Percentiles rank a stretch among this genome's conserved stretches.
phyloP scores from a whole-genome alignment of 2,113 vertebrate species.

The Pomatostomus ruficeps region DNA sequence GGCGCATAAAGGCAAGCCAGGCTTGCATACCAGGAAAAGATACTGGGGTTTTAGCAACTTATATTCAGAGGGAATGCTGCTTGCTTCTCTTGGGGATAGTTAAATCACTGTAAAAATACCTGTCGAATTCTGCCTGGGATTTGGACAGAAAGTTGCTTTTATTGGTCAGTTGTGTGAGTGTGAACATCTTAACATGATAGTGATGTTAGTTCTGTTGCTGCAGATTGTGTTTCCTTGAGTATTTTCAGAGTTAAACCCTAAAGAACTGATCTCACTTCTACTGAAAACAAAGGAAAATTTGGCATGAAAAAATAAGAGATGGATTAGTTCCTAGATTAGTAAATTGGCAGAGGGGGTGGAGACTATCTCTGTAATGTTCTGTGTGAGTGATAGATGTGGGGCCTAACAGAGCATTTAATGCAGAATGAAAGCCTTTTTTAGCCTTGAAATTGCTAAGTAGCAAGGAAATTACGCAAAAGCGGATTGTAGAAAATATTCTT shows the following conservation, averaged over 20 bases:
- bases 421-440: slow-evolving; percentile 25
- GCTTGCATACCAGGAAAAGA: background rate
- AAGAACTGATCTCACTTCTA: background rate
- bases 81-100: background rate
- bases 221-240: background rate
- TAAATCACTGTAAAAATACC: background rate
- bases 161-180: background rate
- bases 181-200: background rate
- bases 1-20: background rate
- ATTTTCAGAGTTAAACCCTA: background rate
- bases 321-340: background rate
- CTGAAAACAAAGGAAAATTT: background rate
- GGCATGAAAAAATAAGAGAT: background rate
- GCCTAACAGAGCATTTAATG: background rate
- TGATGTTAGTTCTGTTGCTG: background rate
- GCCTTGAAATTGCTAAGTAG: background rate
- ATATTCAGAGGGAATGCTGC: background rate
- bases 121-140: background rate
- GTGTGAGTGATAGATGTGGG: background rate
- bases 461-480: slow-evolving; percentile 8
- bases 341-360: background rate
- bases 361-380: background rate
- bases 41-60: background rate
- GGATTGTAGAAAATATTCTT: slow-evolving; percentile 22
- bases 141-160: background rate